Percentiles rank a stretch among this genome's conserved stretches.
Evolutionary conservation across 2,113 vertebrate species (phyloP).

Genomic region (Gymnobelideus leadbeateri): DNA sequence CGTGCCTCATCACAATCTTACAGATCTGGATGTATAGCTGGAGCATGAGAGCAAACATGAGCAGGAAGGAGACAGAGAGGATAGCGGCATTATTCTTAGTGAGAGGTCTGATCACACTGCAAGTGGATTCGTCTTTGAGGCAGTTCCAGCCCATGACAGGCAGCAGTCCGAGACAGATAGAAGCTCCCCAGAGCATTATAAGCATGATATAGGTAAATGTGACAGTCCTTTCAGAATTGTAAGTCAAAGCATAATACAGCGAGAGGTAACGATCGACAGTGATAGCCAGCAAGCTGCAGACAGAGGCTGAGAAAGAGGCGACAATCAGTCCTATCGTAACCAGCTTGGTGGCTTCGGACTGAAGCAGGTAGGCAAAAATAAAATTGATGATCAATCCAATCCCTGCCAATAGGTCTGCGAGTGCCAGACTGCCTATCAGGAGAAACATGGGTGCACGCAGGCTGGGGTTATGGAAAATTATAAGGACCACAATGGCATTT

Average conservation of each 20-base stretch:
- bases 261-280: conserved; percentile 99
- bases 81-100: conserved; percentile 97
- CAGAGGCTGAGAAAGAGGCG: conserved; percentile 98
- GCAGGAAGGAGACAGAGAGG: conserved; percentile 96
- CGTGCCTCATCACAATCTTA: conserved; percentile 97
- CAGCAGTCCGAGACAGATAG: conserved; percentile 94
- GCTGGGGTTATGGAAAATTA: conserved; percentile 97
- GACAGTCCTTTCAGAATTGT: conserved; percentile 97
- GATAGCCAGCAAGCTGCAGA: conserved; percentile 98
- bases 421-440: conserved; percentile 96
- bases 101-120: conserved; percentile 96
- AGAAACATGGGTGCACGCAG: conserved; percentile 98
- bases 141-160: conserved; percentile 98
- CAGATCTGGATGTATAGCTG: conserved; percentile 99
- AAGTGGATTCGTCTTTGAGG: conserved; percentile 93
- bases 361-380: conserved; percentile 96
- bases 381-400: conserved; percentile 96
- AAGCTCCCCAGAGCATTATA: conserved; percentile 94
- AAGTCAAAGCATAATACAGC: conserved; percentile 97
- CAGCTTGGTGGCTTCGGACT: conserved; percentile 95
- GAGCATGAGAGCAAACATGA: conserved; percentile 98
- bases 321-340: conserved; percentile 96
- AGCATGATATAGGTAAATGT: conserved; percentile 99
- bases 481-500: conserved; percentile 97
- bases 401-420: conserved; percentile 97